A percentile compares a stretch with the other conserved stretches of the same genome.
These are phyloP conservation scores for Zingel zingel DNA, from an alignment of 2,113 vertebrate genomes.

Conservation along the genomic window DNA sequence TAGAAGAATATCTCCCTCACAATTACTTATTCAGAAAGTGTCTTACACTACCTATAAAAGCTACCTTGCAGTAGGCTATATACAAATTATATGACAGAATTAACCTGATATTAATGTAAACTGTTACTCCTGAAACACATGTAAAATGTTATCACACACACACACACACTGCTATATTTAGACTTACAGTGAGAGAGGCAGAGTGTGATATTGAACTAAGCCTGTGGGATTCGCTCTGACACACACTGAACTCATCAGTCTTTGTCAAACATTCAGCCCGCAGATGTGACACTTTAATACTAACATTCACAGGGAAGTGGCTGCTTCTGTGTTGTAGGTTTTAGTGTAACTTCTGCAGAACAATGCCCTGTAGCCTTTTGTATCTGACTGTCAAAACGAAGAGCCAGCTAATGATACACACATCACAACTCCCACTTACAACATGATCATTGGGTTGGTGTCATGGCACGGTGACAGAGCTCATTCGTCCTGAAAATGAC, in stretches of 20 bases:
- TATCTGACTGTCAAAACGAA: constrained; percentile 3
- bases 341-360: neutral
- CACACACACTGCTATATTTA: constrained; percentile 61
- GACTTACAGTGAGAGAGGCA: constrained; percentile 15
- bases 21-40: neutral
- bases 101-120: too few relatives aligned
- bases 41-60: too few relatives aligned
- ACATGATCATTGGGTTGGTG: constrained; percentile 29
- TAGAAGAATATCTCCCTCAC: neutral
- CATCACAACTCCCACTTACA: neutral
- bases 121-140: too few relatives aligned
- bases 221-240: constrained; percentile 47
- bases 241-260: constrained; percentile 38
- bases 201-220: constrained; percentile 41
- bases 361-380: neutral
- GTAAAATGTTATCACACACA: neutral
- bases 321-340: neutral
- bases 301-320: constrained; percentile 2
- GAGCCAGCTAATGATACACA: neutral
- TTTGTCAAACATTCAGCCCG: constrained; percentile 42
- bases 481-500: constrained; percentile 21
- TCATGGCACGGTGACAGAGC: neutral
- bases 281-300: constrained; percentile 17
- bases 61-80: too few relatives aligned
- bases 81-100: too few relatives aligned